Evolutionary conservation across 2,113 vertebrate species (phyloP).

Genomic region (Coptodon bakossiorum): DNA sequence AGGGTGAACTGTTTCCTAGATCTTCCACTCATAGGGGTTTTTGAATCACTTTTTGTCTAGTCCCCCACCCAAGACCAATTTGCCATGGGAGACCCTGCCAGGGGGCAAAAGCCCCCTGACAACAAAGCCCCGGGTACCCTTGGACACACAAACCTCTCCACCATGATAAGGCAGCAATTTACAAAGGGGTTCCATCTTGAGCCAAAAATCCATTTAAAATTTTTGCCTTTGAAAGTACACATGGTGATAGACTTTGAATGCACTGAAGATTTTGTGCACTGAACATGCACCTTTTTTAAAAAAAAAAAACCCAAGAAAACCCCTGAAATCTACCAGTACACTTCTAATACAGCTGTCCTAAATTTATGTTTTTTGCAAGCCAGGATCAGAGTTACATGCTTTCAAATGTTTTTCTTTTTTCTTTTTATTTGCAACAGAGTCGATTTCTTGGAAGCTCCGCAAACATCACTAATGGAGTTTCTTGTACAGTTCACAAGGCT

Average conservation of each 20-base stretch:
- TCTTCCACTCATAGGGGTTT: neutral
- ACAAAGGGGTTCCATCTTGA: neutral
- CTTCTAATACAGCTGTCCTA: neutral
- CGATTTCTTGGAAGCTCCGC: neutral
- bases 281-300: neutral
- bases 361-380: constrained; percentile 2
- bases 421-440: neutral
- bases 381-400: neutral
- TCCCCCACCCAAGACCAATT: neutral
- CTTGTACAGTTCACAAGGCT: neutral
- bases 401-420: constrained; percentile 10
- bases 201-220: neutral
- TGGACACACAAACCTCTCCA: neutral
- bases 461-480: neutral
- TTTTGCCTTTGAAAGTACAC: constrained; percentile 10
- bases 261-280: neutral
- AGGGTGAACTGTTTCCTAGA: neutral
- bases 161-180: neutral
- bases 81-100: neutral
- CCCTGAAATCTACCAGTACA: neutral
- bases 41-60: neutral
- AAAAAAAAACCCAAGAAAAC: neutral
- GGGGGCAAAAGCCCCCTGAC: neutral
- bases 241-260: neutral
- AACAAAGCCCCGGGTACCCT: neutral